Conservation (phyloP, 2,797 vertebrate genomes). For the Coregonus ussuriensis region DNA sequence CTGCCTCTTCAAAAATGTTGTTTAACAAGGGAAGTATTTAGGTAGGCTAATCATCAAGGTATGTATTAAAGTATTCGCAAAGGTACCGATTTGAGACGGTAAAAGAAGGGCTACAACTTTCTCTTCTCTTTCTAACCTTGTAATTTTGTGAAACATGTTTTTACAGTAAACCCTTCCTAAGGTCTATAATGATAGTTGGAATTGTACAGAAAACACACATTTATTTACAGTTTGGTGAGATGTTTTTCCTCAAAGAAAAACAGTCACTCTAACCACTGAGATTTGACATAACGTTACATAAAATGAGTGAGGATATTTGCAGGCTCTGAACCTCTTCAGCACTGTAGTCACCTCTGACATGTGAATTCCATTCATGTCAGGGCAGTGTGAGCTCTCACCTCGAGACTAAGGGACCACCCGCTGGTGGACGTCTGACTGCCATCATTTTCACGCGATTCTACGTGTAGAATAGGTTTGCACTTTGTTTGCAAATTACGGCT, state of each 20-base stretch:
- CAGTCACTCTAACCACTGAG: neutral
- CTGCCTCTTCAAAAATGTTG: slow-evolving; percentile 7
- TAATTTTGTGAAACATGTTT: slow-evolving; percentile 67
- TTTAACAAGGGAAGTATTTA: slow-evolving; percentile 42
- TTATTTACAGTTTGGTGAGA: neutral
- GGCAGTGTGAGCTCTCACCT: neutral
- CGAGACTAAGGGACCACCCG: neutral
- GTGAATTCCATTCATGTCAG: slow-evolving; percentile 11
- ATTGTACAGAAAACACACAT: slow-evolving; percentile 26
- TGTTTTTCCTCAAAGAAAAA: neutral
- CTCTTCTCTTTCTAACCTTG: slow-evolving; percentile 51
- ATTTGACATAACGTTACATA: neutral
- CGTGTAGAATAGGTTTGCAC: no score
- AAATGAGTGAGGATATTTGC: slow-evolving; percentile 17
- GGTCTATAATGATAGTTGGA: slow-evolving; percentile 58
- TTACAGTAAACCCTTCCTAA: slow-evolving; percentile 58
- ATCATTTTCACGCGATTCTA: no score
- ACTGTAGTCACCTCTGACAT: neutral
- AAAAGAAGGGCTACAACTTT: slow-evolving; percentile 56
- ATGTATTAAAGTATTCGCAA: slow-evolving; percentile 49
- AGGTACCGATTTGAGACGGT: slow-evolving; percentile 38
- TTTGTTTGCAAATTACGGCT: no score
- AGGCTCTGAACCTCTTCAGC: slow-evolving; percentile 13
- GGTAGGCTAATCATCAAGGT: slow-evolving; percentile 19
- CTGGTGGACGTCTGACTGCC: no score